Evolutionary conservation across 2,113 vertebrate genomes (phyloP).

Genomic region (Hippocampus comes): DNA sequence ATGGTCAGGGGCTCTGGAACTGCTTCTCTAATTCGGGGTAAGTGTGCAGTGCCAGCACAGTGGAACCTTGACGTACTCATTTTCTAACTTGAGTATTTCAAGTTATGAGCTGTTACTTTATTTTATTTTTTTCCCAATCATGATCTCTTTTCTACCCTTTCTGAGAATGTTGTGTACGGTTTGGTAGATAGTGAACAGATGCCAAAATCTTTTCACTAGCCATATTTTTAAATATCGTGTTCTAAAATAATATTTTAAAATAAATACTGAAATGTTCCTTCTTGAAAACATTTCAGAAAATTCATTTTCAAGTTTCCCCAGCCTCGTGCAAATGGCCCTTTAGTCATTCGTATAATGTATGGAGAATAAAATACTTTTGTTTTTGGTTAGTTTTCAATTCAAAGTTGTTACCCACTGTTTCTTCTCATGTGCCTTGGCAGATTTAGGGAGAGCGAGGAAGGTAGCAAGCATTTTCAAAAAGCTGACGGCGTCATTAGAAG

Average conservation of each 20-base stretch:
- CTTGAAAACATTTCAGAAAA: not conserved
- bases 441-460: constrained; percentile 3
- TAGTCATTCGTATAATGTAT: not conserved
- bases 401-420: constrained; percentile 23
- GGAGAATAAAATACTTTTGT: not conserved
- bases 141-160: too few species aligned
- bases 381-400: not conserved
- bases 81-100: too few species aligned
- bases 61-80: not conserved
- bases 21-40: constrained; percentile 89
- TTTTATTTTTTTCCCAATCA: too few species aligned
- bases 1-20: constrained; percentile 94
- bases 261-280: too few species aligned
- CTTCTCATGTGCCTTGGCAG: constrained; percentile 16
- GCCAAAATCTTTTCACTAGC: too few species aligned
- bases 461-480: constrained; percentile 8
- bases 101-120: constrained; percentile 3
- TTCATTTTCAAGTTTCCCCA: not conserved
- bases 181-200: too few species aligned
- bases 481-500: constrained; percentile 17
- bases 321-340: not conserved
- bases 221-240: too few species aligned
- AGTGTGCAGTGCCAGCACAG: not conserved
- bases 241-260: too few species aligned
- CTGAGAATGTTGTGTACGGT: too few species aligned